phyloP scores from a whole-genome alignment of 2,797 vertebrate species.

The Tarsius wallacei region DNA sequence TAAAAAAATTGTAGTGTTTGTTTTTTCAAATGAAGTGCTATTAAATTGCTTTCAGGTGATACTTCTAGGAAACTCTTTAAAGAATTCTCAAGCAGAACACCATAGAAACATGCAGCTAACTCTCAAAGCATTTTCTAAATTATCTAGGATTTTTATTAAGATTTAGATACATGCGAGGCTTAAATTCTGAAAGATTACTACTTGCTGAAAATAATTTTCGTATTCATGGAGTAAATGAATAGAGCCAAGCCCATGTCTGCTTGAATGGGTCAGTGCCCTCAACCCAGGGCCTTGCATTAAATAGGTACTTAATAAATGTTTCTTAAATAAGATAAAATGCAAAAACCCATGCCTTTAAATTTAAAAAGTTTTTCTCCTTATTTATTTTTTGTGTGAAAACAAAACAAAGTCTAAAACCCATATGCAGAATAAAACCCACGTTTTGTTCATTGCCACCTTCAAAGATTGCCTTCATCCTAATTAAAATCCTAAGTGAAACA shows the following conservation, averaged over 20 bases:
- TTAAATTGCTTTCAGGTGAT: background rate
- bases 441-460: background rate
- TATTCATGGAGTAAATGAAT: no score
- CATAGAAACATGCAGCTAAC: background rate
- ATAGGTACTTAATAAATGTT: background rate
- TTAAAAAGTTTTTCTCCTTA: background rate
- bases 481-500: background rate
- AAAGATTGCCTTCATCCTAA: background rate
- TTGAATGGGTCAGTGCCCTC: background rate
- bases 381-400: background rate
- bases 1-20: background rate
- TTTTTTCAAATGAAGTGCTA: background rate
- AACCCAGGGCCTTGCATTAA: background rate
- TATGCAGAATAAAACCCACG: background rate
- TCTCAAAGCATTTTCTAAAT: background rate
- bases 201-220: background rate
- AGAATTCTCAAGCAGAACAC: background rate
- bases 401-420: background rate
- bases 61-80: background rate
- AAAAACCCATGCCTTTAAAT: background rate
- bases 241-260: background rate
- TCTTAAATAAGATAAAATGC: background rate
- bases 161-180: background rate
- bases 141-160: background rate
- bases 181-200: background rate